A percentile compares a stretch with the other conserved stretches of the same genome.
These are phyloP conservation scores for Hippolais icterina DNA, from an alignment of 2,113 vertebrate genomes.

Conservation along the genomic window DNA sequence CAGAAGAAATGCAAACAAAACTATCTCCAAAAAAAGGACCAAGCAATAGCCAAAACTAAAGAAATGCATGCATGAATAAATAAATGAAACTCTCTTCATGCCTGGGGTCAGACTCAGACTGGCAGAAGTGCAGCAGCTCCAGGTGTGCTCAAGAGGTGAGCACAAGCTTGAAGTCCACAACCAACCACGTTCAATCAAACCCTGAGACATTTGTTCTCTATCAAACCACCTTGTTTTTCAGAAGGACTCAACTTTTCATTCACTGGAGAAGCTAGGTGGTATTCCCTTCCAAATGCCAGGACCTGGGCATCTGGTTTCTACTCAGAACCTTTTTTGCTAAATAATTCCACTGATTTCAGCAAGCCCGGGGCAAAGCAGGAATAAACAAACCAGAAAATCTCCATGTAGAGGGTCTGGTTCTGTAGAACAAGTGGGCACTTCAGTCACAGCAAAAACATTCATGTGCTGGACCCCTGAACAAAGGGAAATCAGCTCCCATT, in stretches of 20 bases:
- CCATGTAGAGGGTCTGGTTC: not conserved
- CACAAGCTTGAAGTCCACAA: not conserved
- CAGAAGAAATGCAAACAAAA: not conserved
- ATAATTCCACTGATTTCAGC: conserved; percentile 7
- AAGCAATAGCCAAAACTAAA: not conserved
- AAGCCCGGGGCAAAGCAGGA: not conserved
- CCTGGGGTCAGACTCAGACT: not conserved
- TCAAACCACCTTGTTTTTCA: not conserved
- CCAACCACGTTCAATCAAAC: not conserved
- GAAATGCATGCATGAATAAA: not conserved
- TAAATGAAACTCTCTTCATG: not conserved
- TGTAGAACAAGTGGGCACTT: not conserved
- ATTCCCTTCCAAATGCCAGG: not conserved
- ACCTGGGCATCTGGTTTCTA: not conserved
- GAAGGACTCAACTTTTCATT: not conserved
- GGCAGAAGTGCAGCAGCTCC: not conserved
- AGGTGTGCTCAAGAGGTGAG: not conserved
- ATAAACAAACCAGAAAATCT: not conserved
- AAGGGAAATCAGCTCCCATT: not conserved
- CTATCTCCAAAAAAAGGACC: not conserved
- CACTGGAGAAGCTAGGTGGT: not conserved
- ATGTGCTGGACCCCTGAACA: not conserved
- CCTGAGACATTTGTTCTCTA: not conserved
- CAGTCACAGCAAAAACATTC: not conserved
- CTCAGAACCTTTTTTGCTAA: not conserved